These are phyloP conservation scores for Platyrinchus mystaceus DNA, from an alignment of 2,797 vertebrate species.

Conservation along the genomic window DNA sequence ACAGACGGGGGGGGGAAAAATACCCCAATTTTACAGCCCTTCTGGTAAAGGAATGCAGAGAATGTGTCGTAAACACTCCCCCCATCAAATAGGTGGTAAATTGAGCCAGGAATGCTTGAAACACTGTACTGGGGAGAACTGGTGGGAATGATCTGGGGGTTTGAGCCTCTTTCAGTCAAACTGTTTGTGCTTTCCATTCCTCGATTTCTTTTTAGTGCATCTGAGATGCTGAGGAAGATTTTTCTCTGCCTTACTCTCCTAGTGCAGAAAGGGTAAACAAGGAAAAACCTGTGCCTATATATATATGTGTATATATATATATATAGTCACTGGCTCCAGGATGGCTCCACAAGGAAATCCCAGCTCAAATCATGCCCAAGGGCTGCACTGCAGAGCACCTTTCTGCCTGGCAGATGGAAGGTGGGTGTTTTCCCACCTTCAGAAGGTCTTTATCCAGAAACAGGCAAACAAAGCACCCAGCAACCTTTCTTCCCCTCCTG, in stretches of 20 bases:
- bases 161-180: not conserved
- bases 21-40: not conserved
- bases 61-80: not conserved
- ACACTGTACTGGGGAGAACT: not conserved
- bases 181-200: not conserved
- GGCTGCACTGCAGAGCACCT: not conserved
- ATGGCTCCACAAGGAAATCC: not conserved
- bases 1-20: not conserved
- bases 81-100: conserved; percentile 10
- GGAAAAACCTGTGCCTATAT: not conserved
- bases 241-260: not conserved
- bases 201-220: not conserved
- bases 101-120: not conserved
- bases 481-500: not conserved
- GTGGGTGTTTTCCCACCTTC: not conserved
- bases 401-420: not conserved
- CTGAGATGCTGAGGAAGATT: not conserved
- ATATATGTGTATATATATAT: too few species aligned
- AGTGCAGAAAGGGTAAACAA: not conserved
- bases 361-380: not conserved
- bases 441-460: not conserved
- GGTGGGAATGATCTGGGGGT: not conserved
- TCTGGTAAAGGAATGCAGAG: conserved; percentile 39
- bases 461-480: not conserved
- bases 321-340: not conserved